phyloP scores from a whole-genome alignment of 2,113 vertebrate species.

The Pagrus major region DNA sequence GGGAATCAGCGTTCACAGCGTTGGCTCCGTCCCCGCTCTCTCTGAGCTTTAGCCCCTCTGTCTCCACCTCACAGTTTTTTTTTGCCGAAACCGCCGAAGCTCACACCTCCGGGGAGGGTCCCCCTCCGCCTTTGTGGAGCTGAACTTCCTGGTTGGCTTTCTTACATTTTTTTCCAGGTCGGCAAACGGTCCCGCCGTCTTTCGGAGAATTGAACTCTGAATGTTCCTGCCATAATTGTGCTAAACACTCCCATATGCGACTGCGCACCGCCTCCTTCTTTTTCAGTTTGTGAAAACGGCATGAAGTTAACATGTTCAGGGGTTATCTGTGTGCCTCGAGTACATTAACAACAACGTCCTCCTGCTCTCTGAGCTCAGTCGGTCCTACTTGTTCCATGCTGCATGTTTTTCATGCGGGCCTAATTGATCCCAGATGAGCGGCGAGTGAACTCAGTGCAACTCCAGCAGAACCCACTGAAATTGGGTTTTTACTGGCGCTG shows the following conservation, averaged over 20 bases:
- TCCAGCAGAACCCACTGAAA: slow-evolving; percentile 76
- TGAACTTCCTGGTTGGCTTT: slow-evolving; percentile 65
- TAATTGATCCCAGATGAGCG: slow-evolving; percentile 82
- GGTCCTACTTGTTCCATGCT: slow-evolving; percentile 41
- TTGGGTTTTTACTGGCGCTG: slow-evolving; percentile 77
- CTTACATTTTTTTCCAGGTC: slow-evolving; percentile 58
- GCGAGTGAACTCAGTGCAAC: slow-evolving; percentile 67
- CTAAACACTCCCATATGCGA: slow-evolving; percentile 77
- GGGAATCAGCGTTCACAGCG: neutral
- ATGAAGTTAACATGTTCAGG: slow-evolving; percentile 60
- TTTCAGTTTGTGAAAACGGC: slow-evolving; percentile 57
- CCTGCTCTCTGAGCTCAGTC: slow-evolving; percentile 41
- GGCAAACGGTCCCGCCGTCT: slow-evolving; percentile 43
- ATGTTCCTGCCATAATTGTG: slow-evolving; percentile 68
- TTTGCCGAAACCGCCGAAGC: slow-evolving; percentile 69
- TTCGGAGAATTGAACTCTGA: slow-evolving; percentile 66
- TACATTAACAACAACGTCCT: slow-evolving; percentile 58
- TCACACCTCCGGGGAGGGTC: slow-evolving; percentile 64
- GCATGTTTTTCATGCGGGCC: slow-evolving; percentile 68
- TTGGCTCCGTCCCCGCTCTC: neutral
- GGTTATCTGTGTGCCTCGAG: slow-evolving; percentile 66
- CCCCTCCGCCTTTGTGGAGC: slow-evolving; percentile 40
- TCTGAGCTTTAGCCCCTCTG: slow-evolving; percentile 9
- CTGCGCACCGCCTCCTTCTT: slow-evolving; percentile 36
- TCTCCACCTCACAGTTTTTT: slow-evolving; percentile 61